Evolutionary conservation across 2,113 vertebrate genomes (phyloP).

Genomic region (Rallus limicola): DNA sequence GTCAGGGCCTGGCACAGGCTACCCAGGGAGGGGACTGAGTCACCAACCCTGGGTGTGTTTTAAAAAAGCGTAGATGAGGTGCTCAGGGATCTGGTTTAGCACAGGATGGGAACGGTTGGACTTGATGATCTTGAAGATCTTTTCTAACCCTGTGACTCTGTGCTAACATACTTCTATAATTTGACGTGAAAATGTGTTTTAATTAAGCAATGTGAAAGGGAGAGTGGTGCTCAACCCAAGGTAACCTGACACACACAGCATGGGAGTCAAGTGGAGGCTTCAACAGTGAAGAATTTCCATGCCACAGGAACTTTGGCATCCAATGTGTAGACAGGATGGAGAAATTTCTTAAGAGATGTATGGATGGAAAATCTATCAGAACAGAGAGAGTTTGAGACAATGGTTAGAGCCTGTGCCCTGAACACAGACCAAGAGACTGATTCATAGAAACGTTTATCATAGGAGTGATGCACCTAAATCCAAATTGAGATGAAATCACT

Average conservation of each 20-base stretch:
- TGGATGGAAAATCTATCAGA: not conserved
- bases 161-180: not conserved
- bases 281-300: not conserved
- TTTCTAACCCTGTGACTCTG: too few relatives aligned
- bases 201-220: not conserved
- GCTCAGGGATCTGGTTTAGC: too few relatives aligned
- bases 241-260: not conserved
- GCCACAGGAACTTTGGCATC: not conserved
- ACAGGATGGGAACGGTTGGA: too few relatives aligned
- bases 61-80: too few relatives aligned
- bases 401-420: not conserved
- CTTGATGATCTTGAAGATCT: too few relatives aligned
- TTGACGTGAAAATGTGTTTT: not conserved
- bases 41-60: too few relatives aligned
- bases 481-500: not conserved
- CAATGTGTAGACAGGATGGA: not conserved
- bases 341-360: not conserved
- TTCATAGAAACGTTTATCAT: not conserved
- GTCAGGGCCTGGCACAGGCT: too few relatives aligned
- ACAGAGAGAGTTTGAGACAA: not conserved
- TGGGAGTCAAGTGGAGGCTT: not conserved
- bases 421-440: not conserved
- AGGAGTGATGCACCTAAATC: not conserved
- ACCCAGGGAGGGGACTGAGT: too few relatives aligned
- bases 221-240: not conserved